phyloP scores from a whole-genome alignment of 1,140 invertebrate species.

The Odontomachus brunneus region DNA sequence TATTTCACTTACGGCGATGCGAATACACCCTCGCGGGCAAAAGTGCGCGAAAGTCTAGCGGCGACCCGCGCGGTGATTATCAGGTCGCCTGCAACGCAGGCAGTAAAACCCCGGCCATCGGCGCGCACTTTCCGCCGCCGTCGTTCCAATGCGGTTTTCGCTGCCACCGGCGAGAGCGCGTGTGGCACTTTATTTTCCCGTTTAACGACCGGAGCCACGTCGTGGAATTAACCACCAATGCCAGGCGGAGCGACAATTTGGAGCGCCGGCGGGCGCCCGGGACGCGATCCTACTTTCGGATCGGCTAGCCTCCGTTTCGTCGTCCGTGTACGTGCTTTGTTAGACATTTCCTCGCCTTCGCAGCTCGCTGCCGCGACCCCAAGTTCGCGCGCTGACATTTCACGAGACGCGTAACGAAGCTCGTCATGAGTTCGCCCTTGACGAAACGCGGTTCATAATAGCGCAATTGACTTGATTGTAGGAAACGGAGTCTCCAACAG shows the following conservation, averaged over 20 bases:
- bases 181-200: conserved; percentile 41
- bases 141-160: background rate
- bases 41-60: conserved; percentile 15
- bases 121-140: conserved; percentile 17
- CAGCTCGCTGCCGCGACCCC: background rate
- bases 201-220: conserved; percentile 24
- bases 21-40: conserved; percentile 8
- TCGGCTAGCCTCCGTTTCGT: conserved; percentile 4
- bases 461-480: too few relatives aligned
- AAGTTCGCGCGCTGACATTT: background rate
- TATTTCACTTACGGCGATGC: conserved; percentile 35
- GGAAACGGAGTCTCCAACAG: too few relatives aligned
- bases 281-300: conserved; percentile 25
- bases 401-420: conserved; percentile 14
- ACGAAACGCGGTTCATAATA: too few relatives aligned
- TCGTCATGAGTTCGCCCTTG: conserved; percentile 24
- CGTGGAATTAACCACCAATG: conserved; percentile 38
- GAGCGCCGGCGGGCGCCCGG: background rate
- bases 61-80: conserved; percentile 19
- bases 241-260: conserved; percentile 35
- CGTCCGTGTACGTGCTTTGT: background rate
- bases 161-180: background rate
- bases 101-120: conserved; percentile 26
- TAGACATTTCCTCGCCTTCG: conserved; percentile 8
- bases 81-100: conserved; percentile 9